Conservation (phyloP, 92 coral and sea anemone genomes). For the Blastomussa wellsi region DNA sequence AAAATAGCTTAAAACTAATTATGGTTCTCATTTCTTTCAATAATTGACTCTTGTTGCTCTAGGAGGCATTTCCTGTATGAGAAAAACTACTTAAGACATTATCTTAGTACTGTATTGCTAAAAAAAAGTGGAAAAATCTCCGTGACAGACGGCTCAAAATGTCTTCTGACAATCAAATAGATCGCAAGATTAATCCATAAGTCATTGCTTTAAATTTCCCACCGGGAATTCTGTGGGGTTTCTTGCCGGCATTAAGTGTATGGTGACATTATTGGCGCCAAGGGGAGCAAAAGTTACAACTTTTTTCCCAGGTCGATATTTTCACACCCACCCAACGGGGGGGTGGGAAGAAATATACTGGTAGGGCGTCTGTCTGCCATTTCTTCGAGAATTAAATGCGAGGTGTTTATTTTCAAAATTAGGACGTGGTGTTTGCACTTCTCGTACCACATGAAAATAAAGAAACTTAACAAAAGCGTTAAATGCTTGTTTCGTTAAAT, state of each 20-base stretch:
- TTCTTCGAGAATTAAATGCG: not conserved
- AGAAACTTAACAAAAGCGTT: not conserved
- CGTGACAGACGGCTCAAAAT: not conserved
- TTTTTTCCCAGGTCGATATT: not conserved
- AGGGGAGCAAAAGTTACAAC: constrained; percentile 5
- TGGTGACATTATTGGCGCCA: not conserved
- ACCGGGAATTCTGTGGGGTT: not conserved
- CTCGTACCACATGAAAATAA: not conserved
- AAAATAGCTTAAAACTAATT: no score
- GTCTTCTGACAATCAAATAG: not conserved
- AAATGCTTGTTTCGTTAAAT: no score
- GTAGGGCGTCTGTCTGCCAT: not conserved
- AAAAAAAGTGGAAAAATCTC: no score
- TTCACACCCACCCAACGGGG: constrained; percentile 4
- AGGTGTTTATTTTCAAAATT: no score
- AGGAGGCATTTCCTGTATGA: no score
- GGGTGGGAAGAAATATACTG: constrained; percentile 10
- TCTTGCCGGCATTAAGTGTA: not conserved
- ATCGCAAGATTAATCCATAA: not conserved
- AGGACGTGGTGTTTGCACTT: not conserved
- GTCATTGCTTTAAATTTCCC: not conserved
- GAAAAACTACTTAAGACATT: no score
- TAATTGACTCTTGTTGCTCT: no score
- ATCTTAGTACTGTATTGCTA: no score
- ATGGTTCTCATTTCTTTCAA: no score